Base-by-base conservation (phyloP, 2,888 invertebrate genomes). In the Dicyrtomina minuta region DNA sequence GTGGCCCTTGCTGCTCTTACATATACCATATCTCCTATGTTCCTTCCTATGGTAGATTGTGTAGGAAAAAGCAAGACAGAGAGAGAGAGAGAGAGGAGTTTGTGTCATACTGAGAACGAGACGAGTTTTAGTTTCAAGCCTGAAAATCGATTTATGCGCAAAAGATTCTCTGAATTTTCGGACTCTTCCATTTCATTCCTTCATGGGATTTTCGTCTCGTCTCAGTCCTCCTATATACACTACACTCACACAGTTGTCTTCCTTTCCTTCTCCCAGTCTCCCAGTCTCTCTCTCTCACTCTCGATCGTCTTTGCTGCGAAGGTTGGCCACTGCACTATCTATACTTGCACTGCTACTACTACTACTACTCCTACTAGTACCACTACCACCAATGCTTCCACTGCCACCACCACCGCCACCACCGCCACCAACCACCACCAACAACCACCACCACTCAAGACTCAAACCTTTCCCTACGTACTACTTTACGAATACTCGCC, bases 91-190 rank as follows among this genome's bases (percentile, higher is more conserved):
- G 64, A 39, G 61, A 65, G 60, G 62, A 70, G 70, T 56, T 68
- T 66, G 68, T 70, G 72, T 67, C 70, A 67, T 60, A 67, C 70
- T 70, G 60, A 41, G 60, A 61, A 61, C 46, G 55, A 62, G 61
- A 66, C 51, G 61, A 70, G 70, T 60, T 5, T 66, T 65, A 70
- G 61, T 72, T 58, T 65, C 62, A 60, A 60, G 58, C 66, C 66
- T 70, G 70, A 75, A 74, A 74, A 75, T 74, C 74, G 74, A 74
- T 75, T 75, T 75, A 75, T 75, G 75, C 75, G 75, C 75, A 75
- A 75, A 75, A 74, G 73, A 72, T 72, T 70, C 70, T 66, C 65
- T 70, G 66, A 71, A 71, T 70, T 71, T 66, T 66, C 70, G 59
- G 70, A 68, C 72, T 69, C 66, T 69, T 65, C 61, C 68, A 68